Conservation (phyloP, 2,888 invertebrate species). For the Campaea margaritaria region DNA sequence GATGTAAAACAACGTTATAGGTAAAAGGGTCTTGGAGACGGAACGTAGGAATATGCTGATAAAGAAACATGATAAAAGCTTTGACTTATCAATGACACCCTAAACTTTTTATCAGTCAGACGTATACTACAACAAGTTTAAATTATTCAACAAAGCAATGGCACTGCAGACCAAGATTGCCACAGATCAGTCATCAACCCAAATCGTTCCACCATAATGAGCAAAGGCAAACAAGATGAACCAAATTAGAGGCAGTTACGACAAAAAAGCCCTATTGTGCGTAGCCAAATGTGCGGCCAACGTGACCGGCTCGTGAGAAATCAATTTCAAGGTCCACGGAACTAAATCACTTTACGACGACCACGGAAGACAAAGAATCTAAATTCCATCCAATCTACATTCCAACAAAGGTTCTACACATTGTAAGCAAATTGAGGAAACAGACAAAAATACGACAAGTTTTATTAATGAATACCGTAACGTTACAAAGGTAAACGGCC, state of each 20-base stretch:
- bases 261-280: constrained; percentile 50
- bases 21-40: constrained; percentile 6
- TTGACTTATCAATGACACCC: no score
- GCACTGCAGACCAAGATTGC: constrained; percentile 20
- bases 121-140: background rate
- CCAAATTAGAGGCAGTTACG: constrained; percentile 43
- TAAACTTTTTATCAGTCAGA: no score
- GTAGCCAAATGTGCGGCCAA: constrained; percentile 45
- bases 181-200: constrained; percentile 28
- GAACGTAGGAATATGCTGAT: background rate
- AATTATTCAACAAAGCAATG: constrained; percentile 4
- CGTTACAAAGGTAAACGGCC: constrained; percentile 1
- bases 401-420: constrained; percentile 35
- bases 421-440: constrained; percentile 46
- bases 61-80: no score
- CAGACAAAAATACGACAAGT: constrained; percentile 6
- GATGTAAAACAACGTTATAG: constrained; percentile 16
- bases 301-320: constrained; percentile 55
- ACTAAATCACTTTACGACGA: constrained; percentile 32
- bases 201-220: constrained; percentile 33
- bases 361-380: constrained; percentile 24
- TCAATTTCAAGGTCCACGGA: constrained; percentile 52
- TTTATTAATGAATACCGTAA: constrained; percentile 14
- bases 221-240: constrained; percentile 32
- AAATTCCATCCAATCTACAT: constrained; percentile 35